Evolutionary conservation across 2,113 vertebrate genomes (phyloP), one percentile per base, ranked within the genome.

Genomic region (Sterrhoptilus dennistouni): DNA sequence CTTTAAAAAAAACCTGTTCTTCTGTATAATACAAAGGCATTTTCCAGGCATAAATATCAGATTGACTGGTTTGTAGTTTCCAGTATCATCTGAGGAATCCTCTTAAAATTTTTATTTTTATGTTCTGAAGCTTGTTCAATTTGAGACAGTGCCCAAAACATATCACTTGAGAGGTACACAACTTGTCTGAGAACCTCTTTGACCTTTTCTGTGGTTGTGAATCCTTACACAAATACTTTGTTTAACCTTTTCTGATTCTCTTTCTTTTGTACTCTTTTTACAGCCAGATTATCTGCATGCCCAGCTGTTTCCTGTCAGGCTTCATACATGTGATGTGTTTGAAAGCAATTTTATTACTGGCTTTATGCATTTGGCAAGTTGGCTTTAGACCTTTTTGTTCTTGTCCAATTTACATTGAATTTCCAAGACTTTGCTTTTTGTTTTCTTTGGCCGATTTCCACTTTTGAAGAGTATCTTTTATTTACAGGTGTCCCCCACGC

Each of bases 261-360:
- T 63, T 52, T 88, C 61, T 63, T 87, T 96, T 90, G 66, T 85
- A 40, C 25, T 85, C 38, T 42, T 78, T 94, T 85, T 76, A 83
- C 49, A 88, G 74, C 15, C 28, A 76, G 49, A 57, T 82, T 94
- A 83, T 93, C 50, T 64, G 53, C 18, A 14, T 53, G 31, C 31
- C 49, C 70, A 91, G 76, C 81, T 91, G 84, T 94, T 94, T 94
- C 90, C 90, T 92, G 90, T 90, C 85, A 90, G 66, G 31, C 23
- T 80, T 95, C 82, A 21, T 85, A 49, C 5, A 36, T 60, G 49
- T 72, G 53, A 80, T 76, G 44, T 69, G 40, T 83, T 85, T 69
- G 66, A 83, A 96, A 96, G 79, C 49, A 60, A 36, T 92, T 95
- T 76, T 93, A 68, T 96, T 83, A 69, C 70, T 45, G 42, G 59